These are phyloP conservation scores for Morus bassanus DNA, from an alignment of 2,797 vertebrate species.

Conservation along the genomic window DNA sequence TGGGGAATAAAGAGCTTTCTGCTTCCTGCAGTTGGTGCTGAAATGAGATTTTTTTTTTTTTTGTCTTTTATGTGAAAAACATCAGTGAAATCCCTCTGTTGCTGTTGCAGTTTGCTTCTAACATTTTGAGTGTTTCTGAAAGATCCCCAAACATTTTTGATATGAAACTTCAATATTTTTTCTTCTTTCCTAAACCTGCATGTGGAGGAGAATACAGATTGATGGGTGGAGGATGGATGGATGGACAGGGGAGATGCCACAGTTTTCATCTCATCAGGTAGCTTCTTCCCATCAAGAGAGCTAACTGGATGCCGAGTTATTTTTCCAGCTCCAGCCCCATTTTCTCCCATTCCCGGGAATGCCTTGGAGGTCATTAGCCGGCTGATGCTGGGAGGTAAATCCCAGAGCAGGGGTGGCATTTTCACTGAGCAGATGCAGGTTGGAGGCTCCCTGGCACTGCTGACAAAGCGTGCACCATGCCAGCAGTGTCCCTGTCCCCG, in stretches of 20 bases:
- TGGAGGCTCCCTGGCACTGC: background rate
- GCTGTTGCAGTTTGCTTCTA: conserved; percentile 18
- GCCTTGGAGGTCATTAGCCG: rapidly evolving
- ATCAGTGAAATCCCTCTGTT: background rate
- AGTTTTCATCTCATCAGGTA: background rate
- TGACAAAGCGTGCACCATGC: background rate
- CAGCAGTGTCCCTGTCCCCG: background rate
- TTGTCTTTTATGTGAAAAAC: background rate
- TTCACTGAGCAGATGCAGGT: background rate
- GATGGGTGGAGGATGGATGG: background rate
- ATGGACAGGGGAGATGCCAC: rapidly evolving
- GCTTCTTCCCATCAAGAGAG: background rate
- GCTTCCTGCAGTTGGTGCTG: background rate
- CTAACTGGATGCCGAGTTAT: rapidly evolving
- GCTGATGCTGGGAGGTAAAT: background rate
- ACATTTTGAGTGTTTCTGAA: background rate
- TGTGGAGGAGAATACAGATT: background rate
- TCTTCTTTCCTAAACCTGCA: background rate
- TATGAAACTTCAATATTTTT: background rate
- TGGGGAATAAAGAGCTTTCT: background rate
- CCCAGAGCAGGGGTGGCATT: background rate
- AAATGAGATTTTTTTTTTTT: background rate
- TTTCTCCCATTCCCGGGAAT: background rate
- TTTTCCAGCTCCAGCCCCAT: background rate
- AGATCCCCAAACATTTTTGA: background rate